Evolutionary conservation across 2,113 vertebrate species (phyloP), one percentile per base, ranked within the genome.

Genomic region (Oophaga pumilio): DNA sequence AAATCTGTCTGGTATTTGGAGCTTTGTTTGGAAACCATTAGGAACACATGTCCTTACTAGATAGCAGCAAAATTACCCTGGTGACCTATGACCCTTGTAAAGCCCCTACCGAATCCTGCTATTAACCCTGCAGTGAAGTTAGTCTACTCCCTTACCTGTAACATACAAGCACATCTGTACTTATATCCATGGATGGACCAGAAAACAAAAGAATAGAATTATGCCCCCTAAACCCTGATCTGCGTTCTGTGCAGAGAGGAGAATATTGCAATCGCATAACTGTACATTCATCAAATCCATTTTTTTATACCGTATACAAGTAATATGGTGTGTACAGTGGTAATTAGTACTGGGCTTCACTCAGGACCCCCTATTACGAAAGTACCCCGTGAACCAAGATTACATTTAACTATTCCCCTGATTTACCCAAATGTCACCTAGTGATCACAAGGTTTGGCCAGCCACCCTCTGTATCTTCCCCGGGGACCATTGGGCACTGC

Each of bases 81-180:
- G 33, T 74, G 71, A 74, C 71, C 71, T 74, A 2, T 74, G 71
- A 74, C 71, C 71, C 71, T 50, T 74, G 4, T 22, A 74, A 74
- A 74, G 33, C 43, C 71, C 10, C 10, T 18, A 22, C 43, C 8
- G 1, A 17, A 20, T 74, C 71, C 43, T 33, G 33, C 71, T 74
- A 74, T 74, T 74, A 74, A 74, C 69, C 1, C 71, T 50, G 71
- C 43, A 64, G 62, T 64, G 62, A 64, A 8, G 62, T 64, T 22
- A 11, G 53, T 56, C 53, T 56, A 11, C 12, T 62, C 60, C 18
- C 18, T 13, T 68, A 68, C 64, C 64, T 68, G 11, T 68, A 68
- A 26, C 22, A 62, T 62, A 62, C 62, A 64, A 43, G 33, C 5
- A 22, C 62, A 68, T 68, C 64, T 28, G 62, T n/a, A n/a, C 8